Evolutionary conservation across 2,888 invertebrate genomes (phyloP).

Genomic region (Drepanosiphum platanoidis): DNA sequence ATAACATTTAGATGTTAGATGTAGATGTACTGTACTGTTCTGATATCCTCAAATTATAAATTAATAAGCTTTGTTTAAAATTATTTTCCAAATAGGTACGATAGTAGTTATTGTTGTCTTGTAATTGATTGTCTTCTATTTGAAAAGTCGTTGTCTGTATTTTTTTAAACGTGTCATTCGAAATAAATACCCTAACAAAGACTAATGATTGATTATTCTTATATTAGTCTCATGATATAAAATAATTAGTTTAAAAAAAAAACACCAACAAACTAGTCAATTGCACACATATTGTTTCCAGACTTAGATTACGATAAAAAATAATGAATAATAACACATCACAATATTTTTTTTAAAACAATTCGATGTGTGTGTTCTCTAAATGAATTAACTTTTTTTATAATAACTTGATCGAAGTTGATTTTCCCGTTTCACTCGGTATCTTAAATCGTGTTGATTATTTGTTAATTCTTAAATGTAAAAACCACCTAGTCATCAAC

Average conservation of each 20-base stretch:
- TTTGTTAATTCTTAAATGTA: background rate
- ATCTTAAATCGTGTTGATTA: slow-evolving; percentile 15
- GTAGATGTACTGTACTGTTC: too few relatives aligned
- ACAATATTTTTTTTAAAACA: background rate
- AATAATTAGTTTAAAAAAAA: background rate
- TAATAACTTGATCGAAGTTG: background rate
- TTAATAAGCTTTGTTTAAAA: too few relatives aligned
- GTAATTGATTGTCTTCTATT: too few relatives aligned
- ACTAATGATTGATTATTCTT: background rate
- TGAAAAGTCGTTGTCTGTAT: background rate
- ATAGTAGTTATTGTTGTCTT: too few relatives aligned
- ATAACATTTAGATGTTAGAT: too few relatives aligned
- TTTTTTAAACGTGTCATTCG: background rate
- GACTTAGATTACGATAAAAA: background rate
- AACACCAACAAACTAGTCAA: slow-evolving; percentile 14
- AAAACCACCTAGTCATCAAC: background rate
- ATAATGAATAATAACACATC: background rate
- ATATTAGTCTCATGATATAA: background rate
- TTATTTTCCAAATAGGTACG: too few relatives aligned
- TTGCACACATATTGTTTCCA: background rate
- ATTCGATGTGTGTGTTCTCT: slow-evolving; percentile 38
- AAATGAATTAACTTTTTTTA: background rate
- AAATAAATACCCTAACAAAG: background rate
- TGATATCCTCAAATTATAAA: too few relatives aligned
- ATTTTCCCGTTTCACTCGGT: background rate